Evolutionary conservation across 2,888 invertebrate species (phyloP).

Genomic region (Polymixis flavicincta): DNA sequence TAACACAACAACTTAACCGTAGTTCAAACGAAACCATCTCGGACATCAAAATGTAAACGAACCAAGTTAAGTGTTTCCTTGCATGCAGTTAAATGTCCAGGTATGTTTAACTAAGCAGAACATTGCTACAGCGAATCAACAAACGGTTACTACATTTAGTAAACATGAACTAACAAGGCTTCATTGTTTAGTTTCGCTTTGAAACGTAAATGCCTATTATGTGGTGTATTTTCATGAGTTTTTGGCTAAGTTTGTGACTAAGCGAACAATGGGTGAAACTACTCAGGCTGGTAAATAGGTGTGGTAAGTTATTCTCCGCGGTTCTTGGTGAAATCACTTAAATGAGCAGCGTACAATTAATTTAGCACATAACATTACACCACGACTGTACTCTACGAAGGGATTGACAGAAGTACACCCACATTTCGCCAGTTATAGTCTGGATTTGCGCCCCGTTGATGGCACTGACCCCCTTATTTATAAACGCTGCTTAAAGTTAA

Average conservation of each 20-base stretch:
- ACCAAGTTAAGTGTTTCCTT: slow-evolving; percentile 45
- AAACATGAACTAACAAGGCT: slow-evolving; percentile 31
- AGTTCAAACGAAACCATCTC: slow-evolving; percentile 28
- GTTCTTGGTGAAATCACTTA: background rate
- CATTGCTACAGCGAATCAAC: slow-evolving; percentile 37
- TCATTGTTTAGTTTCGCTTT: slow-evolving; percentile 35
- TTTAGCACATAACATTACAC: no score
- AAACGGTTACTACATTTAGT: slow-evolving; percentile 39
- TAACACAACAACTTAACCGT: slow-evolving; percentile 12
- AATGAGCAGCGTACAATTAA: background rate
- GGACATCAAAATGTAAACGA: slow-evolving; percentile 50
- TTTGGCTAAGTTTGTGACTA: background rate
- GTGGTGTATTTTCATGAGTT: slow-evolving; percentile 20
- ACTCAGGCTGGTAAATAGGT: background rate
- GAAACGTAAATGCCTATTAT: slow-evolving; percentile 28
- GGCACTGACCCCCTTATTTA: no score
- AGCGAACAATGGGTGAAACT: slow-evolving; percentile 22
- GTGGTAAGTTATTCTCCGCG: background rate
- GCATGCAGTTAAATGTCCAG: slow-evolving; percentile 61
- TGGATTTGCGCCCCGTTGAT: no score
- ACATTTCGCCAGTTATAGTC: no score
- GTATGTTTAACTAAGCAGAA: slow-evolving; percentile 41
- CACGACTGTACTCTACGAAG: no score
- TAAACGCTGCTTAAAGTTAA: no score
- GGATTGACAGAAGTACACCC: no score